Evolutionary conservation across 2,113 vertebrate genomes (phyloP).

Genomic region (Zootoca vivipara): DNA sequence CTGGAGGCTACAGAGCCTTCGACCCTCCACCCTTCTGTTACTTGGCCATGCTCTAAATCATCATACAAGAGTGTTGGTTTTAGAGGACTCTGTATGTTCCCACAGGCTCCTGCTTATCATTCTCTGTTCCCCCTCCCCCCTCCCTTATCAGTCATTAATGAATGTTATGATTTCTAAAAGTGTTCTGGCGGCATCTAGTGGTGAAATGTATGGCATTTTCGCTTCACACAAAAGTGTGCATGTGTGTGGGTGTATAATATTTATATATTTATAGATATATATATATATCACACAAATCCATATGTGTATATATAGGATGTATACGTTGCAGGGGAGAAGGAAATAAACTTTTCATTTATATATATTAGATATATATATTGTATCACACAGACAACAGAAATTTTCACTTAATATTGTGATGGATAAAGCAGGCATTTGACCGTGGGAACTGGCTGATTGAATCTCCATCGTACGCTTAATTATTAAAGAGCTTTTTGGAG

Average conservation of each 20-base stretch:
- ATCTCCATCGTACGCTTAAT: background rate
- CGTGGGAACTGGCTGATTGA: slow-evolving; percentile 20
- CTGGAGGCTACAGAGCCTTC: background rate
- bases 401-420: background rate
- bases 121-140: background rate
- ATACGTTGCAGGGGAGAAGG: slow-evolving; percentile 66
- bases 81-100: background rate
- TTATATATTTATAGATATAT: slow-evolving; percentile 46
- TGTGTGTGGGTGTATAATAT: slow-evolving; percentile 53
- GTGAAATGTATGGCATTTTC: slow-evolving; percentile 64
- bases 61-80: background rate
- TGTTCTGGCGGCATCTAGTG: slow-evolving; percentile 64
- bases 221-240: slow-evolving; percentile 41
- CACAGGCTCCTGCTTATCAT: background rate
- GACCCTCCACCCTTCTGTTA: background rate
- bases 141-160: slow-evolving; percentile 4
- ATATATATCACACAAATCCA: slow-evolving; percentile 69
- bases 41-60: background rate
- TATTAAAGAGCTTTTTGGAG: background rate
- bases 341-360: background rate
- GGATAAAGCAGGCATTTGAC: background rate
- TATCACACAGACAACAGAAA: slow-evolving; percentile 16
- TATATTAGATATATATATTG: background rate
- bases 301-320: slow-evolving; percentile 73
- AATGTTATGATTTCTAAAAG: background rate